Evolutionary conservation across 2,888 invertebrate genomes (phyloP).

Genomic region (Pammene aurita): DNA sequence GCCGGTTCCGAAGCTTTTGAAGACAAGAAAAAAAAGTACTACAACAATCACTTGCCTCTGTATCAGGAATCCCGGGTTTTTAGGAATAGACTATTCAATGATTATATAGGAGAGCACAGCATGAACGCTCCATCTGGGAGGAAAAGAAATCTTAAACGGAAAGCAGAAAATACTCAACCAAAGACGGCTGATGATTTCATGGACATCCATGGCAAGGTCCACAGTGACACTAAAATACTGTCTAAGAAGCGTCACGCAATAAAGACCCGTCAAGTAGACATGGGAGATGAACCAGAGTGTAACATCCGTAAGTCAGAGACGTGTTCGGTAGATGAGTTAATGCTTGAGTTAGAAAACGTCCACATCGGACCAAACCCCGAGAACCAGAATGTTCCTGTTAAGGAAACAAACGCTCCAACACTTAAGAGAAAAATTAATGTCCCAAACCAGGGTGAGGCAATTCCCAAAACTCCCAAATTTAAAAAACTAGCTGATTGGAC

Average conservation of each 20-base stretch:
- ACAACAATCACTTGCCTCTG: background rate
- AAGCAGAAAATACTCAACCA: background rate
- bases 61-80: background rate
- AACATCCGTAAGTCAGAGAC: too few relatives aligned
- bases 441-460: background rate
- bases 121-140: background rate
- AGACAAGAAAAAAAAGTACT: background rate
- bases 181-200: background rate
- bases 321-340: background rate
- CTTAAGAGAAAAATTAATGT: background rate
- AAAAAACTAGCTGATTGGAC: constrained; percentile 70
- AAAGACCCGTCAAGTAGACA: too few relatives aligned
- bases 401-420: too few relatives aligned
- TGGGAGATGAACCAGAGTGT: too few relatives aligned
- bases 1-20: background rate
- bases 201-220: too few relatives aligned
- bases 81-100: background rate
- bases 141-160: background rate
- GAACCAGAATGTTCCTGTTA: background rate
- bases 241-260: too few relatives aligned
- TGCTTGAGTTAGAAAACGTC: background rate
- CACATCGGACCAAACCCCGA: background rate
- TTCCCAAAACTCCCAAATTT: background rate
- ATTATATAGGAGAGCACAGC: background rate
- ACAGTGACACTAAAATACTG: too few relatives aligned